Evolutionary conservation across 2,113 vertebrate genomes (phyloP).

Genomic region (Agelaius phoeniceus): DNA sequence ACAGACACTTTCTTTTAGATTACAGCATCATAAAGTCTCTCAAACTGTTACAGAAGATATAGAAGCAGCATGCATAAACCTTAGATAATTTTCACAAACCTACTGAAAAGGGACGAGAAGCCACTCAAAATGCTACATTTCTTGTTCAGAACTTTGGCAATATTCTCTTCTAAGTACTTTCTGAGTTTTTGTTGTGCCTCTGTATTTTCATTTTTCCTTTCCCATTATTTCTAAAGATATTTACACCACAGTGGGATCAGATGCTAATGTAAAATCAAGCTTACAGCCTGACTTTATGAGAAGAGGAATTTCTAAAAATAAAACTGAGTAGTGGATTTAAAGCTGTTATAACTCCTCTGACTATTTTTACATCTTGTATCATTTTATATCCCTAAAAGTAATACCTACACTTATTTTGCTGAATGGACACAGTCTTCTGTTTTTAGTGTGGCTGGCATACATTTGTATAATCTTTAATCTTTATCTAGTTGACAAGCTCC

Average conservation of each 20-base stretch:
- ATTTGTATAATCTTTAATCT: not conserved
- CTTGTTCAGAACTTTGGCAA: not conserved
- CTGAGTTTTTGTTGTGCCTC: not conserved
- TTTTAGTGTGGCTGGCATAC: not conserved
- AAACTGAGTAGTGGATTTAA: not conserved
- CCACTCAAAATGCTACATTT: not conserved
- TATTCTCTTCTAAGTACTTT: not conserved
- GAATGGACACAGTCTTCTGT: not conserved
- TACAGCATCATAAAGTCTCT: slow-evolving; percentile 9
- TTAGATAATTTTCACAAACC: slow-evolving; percentile 39
- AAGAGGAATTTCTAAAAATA: not conserved
- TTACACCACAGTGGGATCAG: not conserved
- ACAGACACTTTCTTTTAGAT: slow-evolving; percentile 27
- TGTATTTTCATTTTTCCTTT: not conserved
- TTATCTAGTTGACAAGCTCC: not conserved
- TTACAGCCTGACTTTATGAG: not conserved
- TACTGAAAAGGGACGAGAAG: not conserved
- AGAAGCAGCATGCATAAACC: slow-evolving; percentile 40
- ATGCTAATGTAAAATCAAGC: not conserved
- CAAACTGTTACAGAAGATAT: not conserved
- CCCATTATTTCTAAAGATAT: not conserved
- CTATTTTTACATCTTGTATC: not conserved
- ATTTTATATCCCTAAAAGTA: not conserved
- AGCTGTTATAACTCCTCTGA: not conserved
- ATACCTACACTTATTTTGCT: not conserved